These are phyloP conservation scores for Seriola dumerili DNA, from an alignment of 2,113 vertebrate genomes.

Conservation along the genomic window DNA sequence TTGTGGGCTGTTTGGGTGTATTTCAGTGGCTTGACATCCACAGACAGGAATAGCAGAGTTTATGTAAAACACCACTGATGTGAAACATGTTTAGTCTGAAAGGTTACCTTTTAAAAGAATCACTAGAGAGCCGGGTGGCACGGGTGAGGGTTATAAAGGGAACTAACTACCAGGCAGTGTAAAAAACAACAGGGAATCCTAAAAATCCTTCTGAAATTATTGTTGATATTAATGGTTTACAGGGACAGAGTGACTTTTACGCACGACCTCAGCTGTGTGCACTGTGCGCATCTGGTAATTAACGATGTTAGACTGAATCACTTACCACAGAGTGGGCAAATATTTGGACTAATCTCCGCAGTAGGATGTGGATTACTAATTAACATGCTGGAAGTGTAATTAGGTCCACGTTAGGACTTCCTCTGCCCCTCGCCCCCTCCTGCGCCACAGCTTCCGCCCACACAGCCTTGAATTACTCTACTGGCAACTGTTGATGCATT, in stretches of 20 bases:
- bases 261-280: not conserved
- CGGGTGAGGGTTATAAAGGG: not conserved
- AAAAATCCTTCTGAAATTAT: not conserved
- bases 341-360: constrained; percentile 54
- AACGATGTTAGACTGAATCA: constrained; percentile 18
- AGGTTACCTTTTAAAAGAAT: constrained; percentile 10
- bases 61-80: constrained; percentile 26
- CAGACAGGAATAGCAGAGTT: constrained; percentile 31
- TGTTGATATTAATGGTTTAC: not conserved
- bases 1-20: constrained; percentile 1
- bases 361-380: constrained; percentile 75
- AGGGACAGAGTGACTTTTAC: not conserved
- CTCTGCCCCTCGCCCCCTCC: constrained; percentile 40
- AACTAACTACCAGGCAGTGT: constrained; percentile 18
- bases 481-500: constrained; percentile 76
- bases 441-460: constrained; percentile 70
- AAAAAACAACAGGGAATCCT: not conserved
- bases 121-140: not conserved
- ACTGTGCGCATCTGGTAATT: constrained; percentile 42
- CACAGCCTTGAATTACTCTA: constrained; percentile 74
- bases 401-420: constrained; percentile 73
- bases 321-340: constrained; percentile 48
- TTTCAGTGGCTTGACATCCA: constrained; percentile 27
- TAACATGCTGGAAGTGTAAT: constrained; percentile 62
- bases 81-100: constrained; percentile 37